phyloP scores from a whole-genome alignment of 2,113 vertebrate genomes.

The Pavo muticus region DNA sequence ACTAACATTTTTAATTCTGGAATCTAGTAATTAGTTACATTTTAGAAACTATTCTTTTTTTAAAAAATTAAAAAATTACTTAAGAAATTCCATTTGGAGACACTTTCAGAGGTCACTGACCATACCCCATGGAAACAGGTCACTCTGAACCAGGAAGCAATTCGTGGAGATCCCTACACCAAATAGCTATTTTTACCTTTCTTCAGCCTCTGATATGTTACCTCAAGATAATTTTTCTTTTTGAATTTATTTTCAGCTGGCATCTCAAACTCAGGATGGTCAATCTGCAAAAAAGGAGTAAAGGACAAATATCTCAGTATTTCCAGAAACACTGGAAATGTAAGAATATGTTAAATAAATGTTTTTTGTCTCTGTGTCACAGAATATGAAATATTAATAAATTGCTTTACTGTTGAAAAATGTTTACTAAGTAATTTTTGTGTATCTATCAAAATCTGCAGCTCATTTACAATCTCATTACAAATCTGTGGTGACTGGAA shows the following conservation, averaged over 20 bases:
- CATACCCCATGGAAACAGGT: conserved; percentile 27
- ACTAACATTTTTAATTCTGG: neutral
- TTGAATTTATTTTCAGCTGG: conserved; percentile 82
- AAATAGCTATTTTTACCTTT: conserved; percentile 58
- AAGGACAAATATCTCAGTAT: conserved; percentile 17
- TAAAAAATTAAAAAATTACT: neutral
- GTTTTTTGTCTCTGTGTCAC: neutral
- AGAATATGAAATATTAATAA: neutral
- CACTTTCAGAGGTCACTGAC: conserved; percentile 20
- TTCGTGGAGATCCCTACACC: conserved; percentile 24
- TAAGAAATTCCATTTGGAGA: neutral
- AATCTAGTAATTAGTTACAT: neutral
- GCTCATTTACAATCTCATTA: neutral
- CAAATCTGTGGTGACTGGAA: neutral
- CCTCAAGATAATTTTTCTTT: conserved; percentile 78
- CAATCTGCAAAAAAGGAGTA: conserved; percentile 83
- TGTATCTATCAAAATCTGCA: neutral
- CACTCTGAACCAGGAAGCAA: conserved; percentile 16
- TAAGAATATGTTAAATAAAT: neutral
- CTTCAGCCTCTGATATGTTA: conserved; percentile 68
- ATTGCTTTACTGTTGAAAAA: neutral
- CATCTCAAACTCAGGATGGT: conserved; percentile 90
- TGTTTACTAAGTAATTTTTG: neutral
- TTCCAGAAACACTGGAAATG: neutral
- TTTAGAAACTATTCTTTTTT: neutral